phyloP scores from a whole-genome alignment of 92 coral and sea anemone genomes.

The Meandrina meandrites region DNA sequence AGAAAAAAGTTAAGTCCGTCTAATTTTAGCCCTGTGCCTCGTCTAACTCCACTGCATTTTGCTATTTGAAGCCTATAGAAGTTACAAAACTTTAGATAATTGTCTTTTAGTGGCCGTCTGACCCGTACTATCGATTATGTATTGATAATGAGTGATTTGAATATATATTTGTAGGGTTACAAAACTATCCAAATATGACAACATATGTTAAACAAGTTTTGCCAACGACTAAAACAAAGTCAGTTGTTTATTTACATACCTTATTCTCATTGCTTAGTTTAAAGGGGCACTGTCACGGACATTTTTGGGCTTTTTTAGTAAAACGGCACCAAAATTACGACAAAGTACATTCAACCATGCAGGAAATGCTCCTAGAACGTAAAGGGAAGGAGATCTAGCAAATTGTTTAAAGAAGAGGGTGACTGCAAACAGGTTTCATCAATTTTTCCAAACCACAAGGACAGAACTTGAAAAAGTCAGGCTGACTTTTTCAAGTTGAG shows the following conservation, averaged over 20 bases:
- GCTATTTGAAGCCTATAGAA: not conserved
- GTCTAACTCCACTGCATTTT: not conserved
- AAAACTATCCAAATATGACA: not conserved
- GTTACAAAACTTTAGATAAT: not conserved
- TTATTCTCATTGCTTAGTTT: not conserved
- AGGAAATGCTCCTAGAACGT: too few species aligned
- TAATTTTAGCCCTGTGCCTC: not conserved
- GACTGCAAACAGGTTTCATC: too few species aligned
- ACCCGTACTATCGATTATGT: not conserved
- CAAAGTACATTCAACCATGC: too few species aligned
- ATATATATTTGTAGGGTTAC: not conserved
- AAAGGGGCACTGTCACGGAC: too few species aligned
- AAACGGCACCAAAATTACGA: too few species aligned
- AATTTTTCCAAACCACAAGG: too few species aligned
- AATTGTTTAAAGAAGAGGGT: too few species aligned
- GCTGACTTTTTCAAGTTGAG: too few species aligned
- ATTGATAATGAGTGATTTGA: not conserved
- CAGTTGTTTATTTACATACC: not conserved
- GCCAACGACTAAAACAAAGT: not conserved
- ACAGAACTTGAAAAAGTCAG: too few species aligned
- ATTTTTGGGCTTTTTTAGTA: too few species aligned
- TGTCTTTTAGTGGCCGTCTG: not conserved
- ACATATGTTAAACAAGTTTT: not conserved
- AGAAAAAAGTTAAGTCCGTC: not conserved
- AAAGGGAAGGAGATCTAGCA: too few species aligned